Conservation (phyloP, 2,113 vertebrate species). For the Anguilla rostrata region DNA sequence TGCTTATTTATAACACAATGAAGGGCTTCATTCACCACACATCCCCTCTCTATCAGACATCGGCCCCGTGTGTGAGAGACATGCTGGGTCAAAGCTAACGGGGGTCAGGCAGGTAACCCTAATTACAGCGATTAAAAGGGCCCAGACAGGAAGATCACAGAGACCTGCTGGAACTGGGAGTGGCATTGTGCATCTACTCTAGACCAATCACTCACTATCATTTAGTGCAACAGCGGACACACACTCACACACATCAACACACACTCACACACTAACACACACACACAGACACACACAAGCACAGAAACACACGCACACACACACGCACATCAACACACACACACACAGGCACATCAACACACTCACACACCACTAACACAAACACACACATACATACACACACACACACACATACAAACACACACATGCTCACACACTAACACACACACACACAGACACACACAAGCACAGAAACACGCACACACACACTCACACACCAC, state of each 20-base stretch:
- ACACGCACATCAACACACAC: too few relatives aligned
- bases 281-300: neutral
- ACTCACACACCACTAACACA: too few relatives aligned
- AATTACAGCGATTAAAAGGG: neutral
- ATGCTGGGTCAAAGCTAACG: neutral
- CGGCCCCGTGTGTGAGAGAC: neutral
- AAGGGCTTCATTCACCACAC: neutral
- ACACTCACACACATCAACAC: neutral
- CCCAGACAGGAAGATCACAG: neutral
- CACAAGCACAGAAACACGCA: too few relatives aligned
- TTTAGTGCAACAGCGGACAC: too few relatives aligned
- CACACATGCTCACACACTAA: too few relatives aligned
- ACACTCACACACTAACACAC: slow-evolving; percentile 12
- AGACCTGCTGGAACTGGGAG: too few relatives aligned
- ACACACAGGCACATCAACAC: too few relatives aligned
- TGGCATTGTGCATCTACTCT: too few relatives aligned
- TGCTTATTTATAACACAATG: neutral
- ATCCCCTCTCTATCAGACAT: neutral
- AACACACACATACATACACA: too few relatives aligned
- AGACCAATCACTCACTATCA: too few relatives aligned
- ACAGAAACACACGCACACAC: too few relatives aligned
- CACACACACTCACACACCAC: neutral
- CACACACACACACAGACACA: neutral
- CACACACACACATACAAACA: neutral
- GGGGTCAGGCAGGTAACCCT: neutral